A percentile compares a stretch with the other conserved stretches of the same genome.
Evolutionary conservation across 2,797 vertebrate species (phyloP).

Genomic region (Lepidocolaptes lacrymiger): DNA sequence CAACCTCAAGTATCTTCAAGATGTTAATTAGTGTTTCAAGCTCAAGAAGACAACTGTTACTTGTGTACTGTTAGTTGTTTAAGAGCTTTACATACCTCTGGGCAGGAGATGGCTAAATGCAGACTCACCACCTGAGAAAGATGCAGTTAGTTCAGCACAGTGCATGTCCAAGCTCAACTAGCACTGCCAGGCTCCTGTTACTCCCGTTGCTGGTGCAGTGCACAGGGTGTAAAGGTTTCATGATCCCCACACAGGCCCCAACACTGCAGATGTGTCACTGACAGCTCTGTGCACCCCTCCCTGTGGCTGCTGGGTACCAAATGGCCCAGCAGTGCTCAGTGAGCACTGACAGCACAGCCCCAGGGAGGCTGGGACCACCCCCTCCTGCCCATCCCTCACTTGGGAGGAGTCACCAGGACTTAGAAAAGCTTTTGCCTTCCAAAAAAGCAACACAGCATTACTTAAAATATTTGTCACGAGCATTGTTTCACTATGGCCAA

Average conservation of each 20-base stretch:
- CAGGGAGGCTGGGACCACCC: not conserved
- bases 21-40: not conserved
- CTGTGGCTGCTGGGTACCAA: not conserved
- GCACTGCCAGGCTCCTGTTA: not conserved
- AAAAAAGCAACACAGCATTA: slow-evolving; percentile 29
- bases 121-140: slow-evolving; percentile 30
- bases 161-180: not conserved
- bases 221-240: not conserved
- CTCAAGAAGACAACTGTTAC: not conserved
- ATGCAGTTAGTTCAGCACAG: not conserved
- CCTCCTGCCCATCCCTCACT: not conserved
- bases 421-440: slow-evolving; percentile 12
- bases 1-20: not conserved
- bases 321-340: not conserved
- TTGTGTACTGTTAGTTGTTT: not conserved
- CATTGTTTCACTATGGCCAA: slow-evolving; percentile 39
- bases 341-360: not conserved
- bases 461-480: slow-evolving; percentile 36
- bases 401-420: not conserved
- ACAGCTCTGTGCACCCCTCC: not conserved
- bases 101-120: slow-evolving; percentile 11
- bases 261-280: not conserved
- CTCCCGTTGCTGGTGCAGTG: not conserved
- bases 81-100: slow-evolving; percentile 46
- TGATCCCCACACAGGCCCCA: not conserved